Base-by-base conservation (phyloP, 2,797 vertebrate genomes). In the Microhierax caerulescens region DNA sequence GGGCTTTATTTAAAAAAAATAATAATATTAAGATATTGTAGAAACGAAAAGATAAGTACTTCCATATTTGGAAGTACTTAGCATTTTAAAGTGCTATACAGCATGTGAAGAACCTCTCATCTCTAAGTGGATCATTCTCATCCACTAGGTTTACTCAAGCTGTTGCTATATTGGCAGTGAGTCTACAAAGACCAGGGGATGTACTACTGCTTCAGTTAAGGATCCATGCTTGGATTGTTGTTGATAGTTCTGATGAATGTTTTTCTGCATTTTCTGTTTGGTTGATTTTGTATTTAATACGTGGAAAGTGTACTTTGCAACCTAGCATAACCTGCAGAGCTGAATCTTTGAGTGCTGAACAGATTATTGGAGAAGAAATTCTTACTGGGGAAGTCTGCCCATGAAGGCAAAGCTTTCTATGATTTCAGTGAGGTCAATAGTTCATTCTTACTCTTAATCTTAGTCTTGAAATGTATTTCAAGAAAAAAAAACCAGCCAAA, bases 31-130 rank as follows among this genome's bases (percentile, higher is more conserved):
- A 65, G 57, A 82, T 92, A 88, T 45, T 81, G 51, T 48, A 76
- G 87, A 90, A 95, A 90, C 7, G 3, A 84, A 90, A 84, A 84
- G 39, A 16, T 75, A 77, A 95, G 90, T 93, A 69, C 59, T 94
- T 86, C 65, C 91, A 82, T 51, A 85, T 85, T 30, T 50, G 73
- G 88, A 82, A 70, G 67, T 67, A 76, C 76, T 94, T 93, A 59
- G 56, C 83, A 79, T 94, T 93, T 92, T 88, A 56, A 94, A 96
- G 91, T 76, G 77, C 63, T 85, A 15, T 67, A 60, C 63, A 93
- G 77, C 25, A 22, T 39, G 5, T 94, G 90, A 90, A 94, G 91
- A 94, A 92, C 57, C 85, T 96, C 93, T 96, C 88, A 70, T 88
- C 63, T 81, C 8, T 41, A 88, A 96, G 83, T 73, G 70, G n/a